A percentile compares a stretch with the other conserved stretches of the same genome.
These are phyloP conservation scores for Heliocidaris tuberculata DNA, from an alignment of 35 echinoderm and acorn worm species.

Conservation along the genomic window DNA sequence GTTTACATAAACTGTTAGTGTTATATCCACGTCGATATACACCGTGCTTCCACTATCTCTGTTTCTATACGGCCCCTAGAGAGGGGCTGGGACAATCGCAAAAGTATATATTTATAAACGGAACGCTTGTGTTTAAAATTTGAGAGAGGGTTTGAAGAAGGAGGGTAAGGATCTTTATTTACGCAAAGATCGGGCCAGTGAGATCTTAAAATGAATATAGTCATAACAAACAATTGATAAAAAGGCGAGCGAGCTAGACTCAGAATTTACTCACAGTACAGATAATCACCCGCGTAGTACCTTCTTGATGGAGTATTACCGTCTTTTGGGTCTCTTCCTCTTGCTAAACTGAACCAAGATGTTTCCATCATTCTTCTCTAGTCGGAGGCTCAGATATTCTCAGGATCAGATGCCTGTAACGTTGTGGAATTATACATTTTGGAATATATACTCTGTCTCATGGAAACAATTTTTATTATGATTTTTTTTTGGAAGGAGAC, in stretches of 20 bases:
- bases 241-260: slow-evolving; percentile 35
- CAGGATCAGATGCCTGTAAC: background rate
- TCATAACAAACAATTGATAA: slow-evolving; percentile 52
- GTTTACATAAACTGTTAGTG: slow-evolving; percentile 56
- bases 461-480: background rate
- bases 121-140: slow-evolving; percentile 51
- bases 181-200: slow-evolving; percentile 36
- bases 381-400: background rate
- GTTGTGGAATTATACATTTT: background rate
- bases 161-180: slow-evolving; percentile 37
- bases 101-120: slow-evolving; percentile 53
- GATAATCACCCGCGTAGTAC: background rate
- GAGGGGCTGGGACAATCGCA: slow-evolving; percentile 34
- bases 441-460: background rate
- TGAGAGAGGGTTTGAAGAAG: slow-evolving; percentile 6
- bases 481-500: background rate
- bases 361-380: background rate
- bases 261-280: slow-evolving; percentile 21
- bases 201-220: slow-evolving; percentile 55
- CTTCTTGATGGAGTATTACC: background rate
- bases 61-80: background rate
- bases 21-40: slow-evolving; percentile 41
- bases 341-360: background rate
- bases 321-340: background rate
- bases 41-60: background rate